Conservation (phyloP, 2,888 invertebrate genomes). For the Hecatera dysodea region DNA sequence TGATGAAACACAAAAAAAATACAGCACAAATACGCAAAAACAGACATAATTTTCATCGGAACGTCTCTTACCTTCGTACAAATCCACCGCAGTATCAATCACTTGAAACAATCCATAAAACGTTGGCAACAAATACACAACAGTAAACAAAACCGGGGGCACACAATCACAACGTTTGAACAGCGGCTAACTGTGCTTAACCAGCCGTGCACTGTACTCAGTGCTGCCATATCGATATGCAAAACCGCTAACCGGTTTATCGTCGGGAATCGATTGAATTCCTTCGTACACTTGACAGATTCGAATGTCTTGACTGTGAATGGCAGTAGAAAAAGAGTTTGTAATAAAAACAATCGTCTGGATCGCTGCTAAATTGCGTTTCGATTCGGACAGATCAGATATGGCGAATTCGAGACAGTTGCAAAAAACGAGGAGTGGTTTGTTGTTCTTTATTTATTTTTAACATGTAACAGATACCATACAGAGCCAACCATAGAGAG, state of each 20-base stretch:
- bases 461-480: neutral
- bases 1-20: neutral
- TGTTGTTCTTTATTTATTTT: conserved; percentile 4
- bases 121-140: conserved; percentile 26
- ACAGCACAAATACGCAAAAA: neutral
- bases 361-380: conserved; percentile 41
- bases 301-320: conserved; percentile 50
- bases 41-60: neutral
- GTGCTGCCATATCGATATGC: conserved; percentile 55
- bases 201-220: conserved; percentile 52
- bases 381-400: conserved; percentile 32
- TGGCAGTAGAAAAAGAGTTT: conserved; percentile 50
- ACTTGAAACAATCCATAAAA: conserved; percentile 43
- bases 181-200: conserved; percentile 58
- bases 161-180: conserved; percentile 47
- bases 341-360: conserved; percentile 35
- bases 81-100: conserved; percentile 41
- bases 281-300: conserved; percentile 53
- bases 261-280: conserved; percentile 53
- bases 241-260: conserved; percentile 62
- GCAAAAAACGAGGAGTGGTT: conserved; percentile 5
- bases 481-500: too few species aligned
- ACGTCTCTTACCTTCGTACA: conserved; percentile 29
- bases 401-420: conserved; percentile 28
- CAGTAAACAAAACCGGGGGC: conserved; percentile 38